Evolutionary conservation across 2,888 invertebrate species (phyloP), one percentile per base, ranked within the genome.

Genomic region (Scaptodrosophila latifasciaeformis): DNA sequence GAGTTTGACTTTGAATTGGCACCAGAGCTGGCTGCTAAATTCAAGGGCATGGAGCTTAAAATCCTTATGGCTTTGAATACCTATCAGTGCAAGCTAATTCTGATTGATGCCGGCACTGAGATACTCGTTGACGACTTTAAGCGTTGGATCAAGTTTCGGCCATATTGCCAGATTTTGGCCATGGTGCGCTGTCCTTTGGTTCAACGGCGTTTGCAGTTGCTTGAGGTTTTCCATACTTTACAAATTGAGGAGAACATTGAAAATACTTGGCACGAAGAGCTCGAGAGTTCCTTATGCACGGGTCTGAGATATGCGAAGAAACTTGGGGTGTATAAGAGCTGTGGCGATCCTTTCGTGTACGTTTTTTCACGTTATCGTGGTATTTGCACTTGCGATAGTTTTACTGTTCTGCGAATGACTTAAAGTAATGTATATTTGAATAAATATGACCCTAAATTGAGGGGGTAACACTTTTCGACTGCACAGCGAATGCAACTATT

Each of bases 131-230:
- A 64, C 0, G 67, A 77, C 17, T 59, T 84, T 6, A 44, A 66
- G 9, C 65, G 81, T n/a, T 83, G 83, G 83, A 44, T 71, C 0
- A 84, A 83, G 43, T 83, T 81, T 37, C 63, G 75, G 1, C 60
- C 66, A 0, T 84, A 74, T 49, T 65, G 63, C 2, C 67, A 70
- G 35, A 60, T 84, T 31, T 34, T 83, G 10, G 71, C 58, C 0
- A 27, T 79, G 7, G 68, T 80, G 3, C 84, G 82, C 7, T 71
- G 76, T 54, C 50, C 58, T 0, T 49, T 62, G 0, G 61, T 82
- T 10, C 65, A 67, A 48, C 62, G 70, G 0, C 68, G 67, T 4
- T 10, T 83, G 7, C 54, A 63, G 45, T 49, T 70, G n/a, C 54
- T 76, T 7, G 35, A 65, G 1, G 59, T 55, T 1, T 75, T 83